Base-by-base conservation (phyloP, 2,797 vertebrate genomes). In the Micrastur ruficollis region DNA sequence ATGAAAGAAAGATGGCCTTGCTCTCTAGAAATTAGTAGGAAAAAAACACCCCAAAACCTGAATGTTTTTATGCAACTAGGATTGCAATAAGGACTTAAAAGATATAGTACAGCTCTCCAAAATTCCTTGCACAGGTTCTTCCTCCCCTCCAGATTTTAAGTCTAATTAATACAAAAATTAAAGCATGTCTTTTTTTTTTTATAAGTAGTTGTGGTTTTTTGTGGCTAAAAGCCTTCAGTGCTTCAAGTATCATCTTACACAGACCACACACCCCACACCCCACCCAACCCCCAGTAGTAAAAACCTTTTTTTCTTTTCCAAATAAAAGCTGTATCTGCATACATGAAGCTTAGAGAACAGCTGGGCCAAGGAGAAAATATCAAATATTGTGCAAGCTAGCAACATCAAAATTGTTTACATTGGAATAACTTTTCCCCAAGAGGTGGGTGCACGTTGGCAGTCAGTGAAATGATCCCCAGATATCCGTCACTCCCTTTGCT, bases 381-480 rank as follows among this genome's bases (percentile, higher is more conserved):
- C 40, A 93, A 96, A 94, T 81, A 89, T 79, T 88, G 22, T 79
- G 46, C 36, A 79, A 96, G 70, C 21, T 86, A 80, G 66, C 73
- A 86, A 40, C 42, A 89, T 62, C 42, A 81, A 70, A 93, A 62
- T 13, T 86, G 66, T 95, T 96, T 96, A 61, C 20, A 2, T 47
- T 93, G 80, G 93, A 92, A 71, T 58, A 84, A 49, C 42, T 84
- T 84, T 72, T 72, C 34, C 46, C n/a, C 62, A 75, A 55, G 92
- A 86, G 53, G 25, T 63, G 81, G 50, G 19, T 75, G 32, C 27
- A 40, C 17, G 89, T 92, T 84, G 86, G 73, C 73, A 90, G 86
- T 56, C 22, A 2, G 14, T 79, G 66, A 81, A 94, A 90, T 59
- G 42, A 73, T 90, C 49, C 38, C 58, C 53, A 84, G 50, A 79